These are phyloP conservation scores for Thysanoteuthis rhombus DNA, from an alignment of 2,888 invertebrate species.

Conservation along the genomic window DNA sequence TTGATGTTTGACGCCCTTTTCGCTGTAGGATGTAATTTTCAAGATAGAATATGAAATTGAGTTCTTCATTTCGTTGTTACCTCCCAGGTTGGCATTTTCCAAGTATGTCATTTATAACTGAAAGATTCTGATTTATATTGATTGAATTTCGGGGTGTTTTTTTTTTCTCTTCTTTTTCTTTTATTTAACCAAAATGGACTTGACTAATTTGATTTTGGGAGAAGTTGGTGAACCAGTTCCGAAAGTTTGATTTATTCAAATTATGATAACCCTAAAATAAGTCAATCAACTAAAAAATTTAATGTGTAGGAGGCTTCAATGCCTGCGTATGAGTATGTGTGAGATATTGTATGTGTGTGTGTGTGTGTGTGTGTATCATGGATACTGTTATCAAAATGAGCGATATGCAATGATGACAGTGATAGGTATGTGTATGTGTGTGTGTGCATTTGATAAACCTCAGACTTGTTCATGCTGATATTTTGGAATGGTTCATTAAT, in stretches of 20 bases:
- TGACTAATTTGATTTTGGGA: neutral
- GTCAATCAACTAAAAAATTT: neutral
- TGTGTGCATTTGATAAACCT: no score
- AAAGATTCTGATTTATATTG: neutral
- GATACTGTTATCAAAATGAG: no score
- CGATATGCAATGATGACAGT: no score
- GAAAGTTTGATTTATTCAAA: conserved; percentile 12
- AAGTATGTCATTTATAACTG: conserved; percentile 12
- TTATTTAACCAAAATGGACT: neutral
- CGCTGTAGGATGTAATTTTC: neutral
- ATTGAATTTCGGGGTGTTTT: neutral
- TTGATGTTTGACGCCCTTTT: neutral
- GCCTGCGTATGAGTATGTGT: no score
- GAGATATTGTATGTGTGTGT: no score
- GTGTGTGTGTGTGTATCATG: no score
- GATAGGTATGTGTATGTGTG: no score
- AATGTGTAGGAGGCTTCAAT: neutral
- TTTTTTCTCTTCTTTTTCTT: neutral
- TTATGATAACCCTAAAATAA: neutral
- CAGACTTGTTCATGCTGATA: no score
- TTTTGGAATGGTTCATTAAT: no score
- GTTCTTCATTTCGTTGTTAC: neutral
- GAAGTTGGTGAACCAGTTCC: neutral
- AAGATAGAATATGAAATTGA: neutral
- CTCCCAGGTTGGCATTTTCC: conserved; percentile 12